Percentiles rank a stretch among this genome's conserved stretches.
Conservation (phyloP, 2,888 invertebrate species). For the Drosophila kanekoi region DNA sequence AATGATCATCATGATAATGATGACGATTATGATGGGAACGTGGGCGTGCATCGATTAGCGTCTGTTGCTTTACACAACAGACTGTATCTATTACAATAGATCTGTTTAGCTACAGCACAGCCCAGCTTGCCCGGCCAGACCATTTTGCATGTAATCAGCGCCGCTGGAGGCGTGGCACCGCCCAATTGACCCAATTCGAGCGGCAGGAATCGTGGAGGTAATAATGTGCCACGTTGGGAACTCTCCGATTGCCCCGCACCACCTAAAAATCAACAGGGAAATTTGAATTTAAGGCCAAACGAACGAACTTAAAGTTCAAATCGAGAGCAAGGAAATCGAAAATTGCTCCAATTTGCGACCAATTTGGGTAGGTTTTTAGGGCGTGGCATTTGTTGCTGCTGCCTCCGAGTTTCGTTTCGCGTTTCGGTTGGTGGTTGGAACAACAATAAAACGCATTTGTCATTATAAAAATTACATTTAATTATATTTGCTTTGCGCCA, state of each 20-base stretch:
- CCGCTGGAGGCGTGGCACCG: slow-evolving; percentile 42
- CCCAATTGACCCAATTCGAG: slow-evolving; percentile 40
- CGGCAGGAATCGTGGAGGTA: slow-evolving; percentile 46
- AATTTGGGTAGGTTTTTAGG: slow-evolving; percentile 5
- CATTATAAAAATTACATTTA: slow-evolving; percentile 80
- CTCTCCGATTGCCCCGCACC: neutral
- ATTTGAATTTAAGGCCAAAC: slow-evolving; percentile 23
- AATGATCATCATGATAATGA: slow-evolving; percentile 11
- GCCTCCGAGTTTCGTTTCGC: neutral
- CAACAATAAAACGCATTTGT: slow-evolving; percentile 65
- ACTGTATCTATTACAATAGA: slow-evolving; percentile 64
- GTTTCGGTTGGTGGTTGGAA: slow-evolving; percentile 6
- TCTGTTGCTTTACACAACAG: slow-evolving; percentile 31
- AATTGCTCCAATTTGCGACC: slow-evolving; percentile 30
- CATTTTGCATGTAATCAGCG: slow-evolving; percentile 37
- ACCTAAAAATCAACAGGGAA: neutral
- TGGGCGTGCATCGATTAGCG: slow-evolving; percentile 80
- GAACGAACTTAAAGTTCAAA: slow-evolving; percentile 39
- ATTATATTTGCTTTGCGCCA: slow-evolving; percentile 68
- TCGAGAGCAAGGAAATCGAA: slow-evolving; percentile 21
- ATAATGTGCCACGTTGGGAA: slow-evolving; percentile 28
- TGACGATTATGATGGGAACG: slow-evolving; percentile 44
- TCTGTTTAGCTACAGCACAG: slow-evolving; percentile 14
- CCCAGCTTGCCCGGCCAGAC: slow-evolving; percentile 7
- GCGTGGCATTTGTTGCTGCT: slow-evolving; percentile 28